Percentiles rank a stretch among this genome's conserved stretches.
Evolutionary conservation across 1,140 invertebrate species (phyloP).

Genomic region (Sarcophaga peregrina): DNA sequence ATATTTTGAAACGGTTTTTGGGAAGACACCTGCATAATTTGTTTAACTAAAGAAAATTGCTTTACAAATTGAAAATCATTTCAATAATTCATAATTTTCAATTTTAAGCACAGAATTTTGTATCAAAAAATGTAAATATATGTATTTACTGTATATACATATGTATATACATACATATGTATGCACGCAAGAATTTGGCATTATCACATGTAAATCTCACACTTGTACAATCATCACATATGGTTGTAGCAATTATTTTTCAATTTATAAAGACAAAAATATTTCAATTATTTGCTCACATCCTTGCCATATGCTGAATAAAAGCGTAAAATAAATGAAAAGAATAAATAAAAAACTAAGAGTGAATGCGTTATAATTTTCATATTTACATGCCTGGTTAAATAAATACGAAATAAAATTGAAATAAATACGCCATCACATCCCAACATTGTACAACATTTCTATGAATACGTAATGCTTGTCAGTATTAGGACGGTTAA

Average conservation of each 20-base stretch:
- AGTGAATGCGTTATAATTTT: background rate
- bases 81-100: too few relatives aligned
- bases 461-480: slow-evolving; percentile 4
- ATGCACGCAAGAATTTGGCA: background rate
- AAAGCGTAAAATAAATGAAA: background rate
- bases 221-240: background rate
- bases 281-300: slow-evolving; percentile 25
- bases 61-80: too few relatives aligned
- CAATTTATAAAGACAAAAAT: slow-evolving; percentile 12
- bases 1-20: background rate
- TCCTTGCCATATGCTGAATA: slow-evolving; percentile 17
- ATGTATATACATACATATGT: too few relatives aligned
- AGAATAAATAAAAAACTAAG: background rate
- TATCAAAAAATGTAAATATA: too few relatives aligned
- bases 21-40: slow-evolving; percentile 16
- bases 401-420: slow-evolving; percentile 5
- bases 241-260: slow-evolving; percentile 15
- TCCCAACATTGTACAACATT: background rate
- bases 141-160: too few relatives aligned
- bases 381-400: slow-evolving; percentile 22
- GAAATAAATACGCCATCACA: background rate
- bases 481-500: background rate
- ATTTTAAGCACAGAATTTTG: too few relatives aligned
- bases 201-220: background rate
- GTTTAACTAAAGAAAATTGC: background rate